Percentiles rank a stretch among this genome's conserved stretches.
Conservation (phyloP, 2,113 vertebrate genomes). For the Sakesphorus luctuosus region DNA sequence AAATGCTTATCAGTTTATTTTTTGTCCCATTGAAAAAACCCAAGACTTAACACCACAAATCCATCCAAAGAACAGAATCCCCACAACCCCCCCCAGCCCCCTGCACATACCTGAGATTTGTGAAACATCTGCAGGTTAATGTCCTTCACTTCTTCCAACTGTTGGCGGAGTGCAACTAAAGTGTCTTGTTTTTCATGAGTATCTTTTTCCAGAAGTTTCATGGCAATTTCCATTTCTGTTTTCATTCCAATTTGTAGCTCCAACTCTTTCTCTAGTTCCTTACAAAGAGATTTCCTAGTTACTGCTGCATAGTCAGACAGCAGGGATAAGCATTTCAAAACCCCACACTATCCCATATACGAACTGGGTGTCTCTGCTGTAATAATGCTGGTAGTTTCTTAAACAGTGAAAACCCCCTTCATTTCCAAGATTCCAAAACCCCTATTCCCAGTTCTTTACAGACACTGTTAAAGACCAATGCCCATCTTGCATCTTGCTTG, state of each 20-base stretch:
- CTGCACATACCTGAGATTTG: slow-evolving; percentile 86
- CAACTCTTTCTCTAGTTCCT: slow-evolving; percentile 95
- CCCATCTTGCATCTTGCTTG: background rate
- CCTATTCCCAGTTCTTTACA: background rate
- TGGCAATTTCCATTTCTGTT: slow-evolving; percentile 97
- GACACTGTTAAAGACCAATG: background rate
- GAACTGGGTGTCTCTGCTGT: background rate
- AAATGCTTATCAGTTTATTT: background rate
- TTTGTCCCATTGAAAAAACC: background rate
- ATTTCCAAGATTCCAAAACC: background rate
- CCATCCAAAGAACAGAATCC: background rate
- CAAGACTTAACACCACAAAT: background rate
- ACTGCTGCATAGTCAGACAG: background rate
- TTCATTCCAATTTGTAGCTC: slow-evolving; percentile 94
- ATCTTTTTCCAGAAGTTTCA: slow-evolving; percentile 97
- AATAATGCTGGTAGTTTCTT: background rate
- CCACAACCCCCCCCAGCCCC: background rate
- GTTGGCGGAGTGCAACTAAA: slow-evolving; percentile 87
- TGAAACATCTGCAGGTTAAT: slow-evolving; percentile 98
- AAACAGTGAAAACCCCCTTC: background rate
- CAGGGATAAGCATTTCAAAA: background rate
- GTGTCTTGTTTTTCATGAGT: slow-evolving; percentile 96
- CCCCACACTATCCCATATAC: background rate
- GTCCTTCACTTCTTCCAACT: slow-evolving; percentile 94
- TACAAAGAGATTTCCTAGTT: slow-evolving; percentile 35